phyloP scores from a whole-genome alignment of 2,113 vertebrate genomes.

The Hippocampus abdominalis region DNA sequence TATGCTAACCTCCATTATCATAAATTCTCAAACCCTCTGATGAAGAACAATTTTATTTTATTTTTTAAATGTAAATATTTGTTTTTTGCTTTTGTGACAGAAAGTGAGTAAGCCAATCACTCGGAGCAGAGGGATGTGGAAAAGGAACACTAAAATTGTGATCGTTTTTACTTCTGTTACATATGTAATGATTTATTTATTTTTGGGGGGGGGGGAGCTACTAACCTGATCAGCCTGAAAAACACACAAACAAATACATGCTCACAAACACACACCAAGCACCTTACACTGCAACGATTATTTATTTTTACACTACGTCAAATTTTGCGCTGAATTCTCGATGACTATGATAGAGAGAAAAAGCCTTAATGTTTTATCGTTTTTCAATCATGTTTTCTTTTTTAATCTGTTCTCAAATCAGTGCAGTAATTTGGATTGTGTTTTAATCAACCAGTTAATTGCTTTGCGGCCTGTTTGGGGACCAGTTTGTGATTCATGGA shows the following conservation, averaged over 20 bases:
- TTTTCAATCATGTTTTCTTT: conserved; percentile 7
- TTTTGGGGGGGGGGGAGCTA: conserved; percentile 22
- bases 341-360: conserved; percentile 1
- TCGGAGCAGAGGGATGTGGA: conserved; percentile 21
- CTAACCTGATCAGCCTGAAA: conserved; percentile 59
- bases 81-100: conserved; percentile 37
- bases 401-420: conserved; percentile 1
- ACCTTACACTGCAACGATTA: conserved; percentile 40
- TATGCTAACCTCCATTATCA: background rate
- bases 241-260: conserved; percentile 25
- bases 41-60: conserved; percentile 10
- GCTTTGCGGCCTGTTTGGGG: background rate
- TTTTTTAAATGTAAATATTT: conserved; percentile 63
- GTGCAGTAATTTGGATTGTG: conserved; percentile 6
- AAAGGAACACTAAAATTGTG: conserved; percentile 49
- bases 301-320: background rate
- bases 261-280: conserved; percentile 32
- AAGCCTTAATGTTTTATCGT: conserved; percentile 9
- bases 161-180: conserved; percentile 48
- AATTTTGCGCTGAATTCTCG: conserved; percentile 1
- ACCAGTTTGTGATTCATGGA: background rate
- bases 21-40: conserved; percentile 8
- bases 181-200: conserved; percentile 44
- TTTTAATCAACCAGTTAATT: conserved; percentile 10
- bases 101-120: conserved; percentile 49